Evolutionary conservation across 2,797 vertebrate genomes (phyloP).

Genomic region (Falco concolor): DNA sequence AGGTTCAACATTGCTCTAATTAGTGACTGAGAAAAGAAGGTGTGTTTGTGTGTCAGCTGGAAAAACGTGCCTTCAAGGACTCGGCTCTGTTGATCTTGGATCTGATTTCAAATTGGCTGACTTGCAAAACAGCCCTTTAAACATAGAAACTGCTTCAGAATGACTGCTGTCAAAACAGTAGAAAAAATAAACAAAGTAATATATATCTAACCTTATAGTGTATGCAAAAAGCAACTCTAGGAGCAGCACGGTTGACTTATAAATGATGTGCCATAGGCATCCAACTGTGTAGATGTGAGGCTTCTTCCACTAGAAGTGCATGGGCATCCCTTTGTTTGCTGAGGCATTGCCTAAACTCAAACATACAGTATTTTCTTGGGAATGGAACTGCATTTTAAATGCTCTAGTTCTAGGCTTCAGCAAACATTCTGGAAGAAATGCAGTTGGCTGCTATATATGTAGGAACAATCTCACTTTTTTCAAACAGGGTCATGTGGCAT

Average conservation of each 20-base stretch:
- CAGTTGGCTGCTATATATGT: background rate
- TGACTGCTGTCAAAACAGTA: background rate
- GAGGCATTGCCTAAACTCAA: background rate
- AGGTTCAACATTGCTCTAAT: background rate
- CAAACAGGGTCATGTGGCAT: background rate
- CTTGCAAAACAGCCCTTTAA: conserved; percentile 21
- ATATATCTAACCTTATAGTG: background rate
- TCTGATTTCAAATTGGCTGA: conserved; percentile 34
- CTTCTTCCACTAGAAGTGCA: background rate
- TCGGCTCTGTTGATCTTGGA: background rate
- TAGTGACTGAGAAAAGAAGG: background rate
- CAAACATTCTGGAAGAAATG: background rate
- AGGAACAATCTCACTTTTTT: background rate
- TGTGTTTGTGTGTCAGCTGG: conserved; percentile 27
- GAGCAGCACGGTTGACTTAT: background rate
- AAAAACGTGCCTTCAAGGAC: conserved; percentile 19
- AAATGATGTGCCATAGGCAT: background rate
- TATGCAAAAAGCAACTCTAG: background rate
- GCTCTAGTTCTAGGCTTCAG: background rate
- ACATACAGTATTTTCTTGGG: background rate
- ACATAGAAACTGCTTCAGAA: conserved; percentile 1
- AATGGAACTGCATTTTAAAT: background rate
- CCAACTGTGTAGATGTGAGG: background rate
- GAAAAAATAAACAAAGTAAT: background rate
- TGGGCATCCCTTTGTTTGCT: background rate